Evolutionary conservation across 1,140 invertebrate genomes (phyloP).

Genomic region (Dendrolimus punctatus): DNA sequence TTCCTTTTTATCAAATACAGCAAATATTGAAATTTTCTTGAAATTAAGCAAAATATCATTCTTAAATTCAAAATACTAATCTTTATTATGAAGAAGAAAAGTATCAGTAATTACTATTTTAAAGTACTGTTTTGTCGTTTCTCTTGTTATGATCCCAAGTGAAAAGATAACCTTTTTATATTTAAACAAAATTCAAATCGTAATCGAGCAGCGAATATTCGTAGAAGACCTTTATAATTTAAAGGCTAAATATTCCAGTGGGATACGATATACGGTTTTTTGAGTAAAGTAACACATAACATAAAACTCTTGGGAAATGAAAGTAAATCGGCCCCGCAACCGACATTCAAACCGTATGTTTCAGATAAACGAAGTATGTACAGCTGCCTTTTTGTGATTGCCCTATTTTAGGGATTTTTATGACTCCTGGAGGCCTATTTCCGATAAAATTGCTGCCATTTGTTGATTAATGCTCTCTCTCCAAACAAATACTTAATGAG

Average conservation of each 20-base stretch:
- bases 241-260: neutral
- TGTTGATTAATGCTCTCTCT: constrained; percentile 15
- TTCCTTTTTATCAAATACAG: too few species aligned
- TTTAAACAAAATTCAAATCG: too few species aligned
- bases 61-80: too few species aligned
- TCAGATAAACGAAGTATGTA: constrained; percentile 16
- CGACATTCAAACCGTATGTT: constrained; percentile 24
- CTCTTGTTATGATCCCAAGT: too few species aligned
- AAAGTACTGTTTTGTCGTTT: too few species aligned
- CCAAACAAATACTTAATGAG: too few species aligned
- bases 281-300: constrained; percentile 7
- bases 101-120: too few species aligned
- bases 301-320: constrained; percentile 32
- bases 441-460: constrained; percentile 15
- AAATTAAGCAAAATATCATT: too few species aligned
- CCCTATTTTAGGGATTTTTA: constrained; percentile 19
- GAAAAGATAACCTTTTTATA: too few species aligned
- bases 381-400: constrained; percentile 17
- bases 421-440: constrained; percentile 11
- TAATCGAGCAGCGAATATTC: too few species aligned
- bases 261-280: neutral
- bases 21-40: too few species aligned
- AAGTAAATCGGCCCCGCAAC: constrained; percentile 34
- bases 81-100: too few species aligned
- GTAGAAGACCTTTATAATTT: neutral